Conservation (phyloP, 2,888 invertebrate genomes). For the Vanessa cardui region DNA sequence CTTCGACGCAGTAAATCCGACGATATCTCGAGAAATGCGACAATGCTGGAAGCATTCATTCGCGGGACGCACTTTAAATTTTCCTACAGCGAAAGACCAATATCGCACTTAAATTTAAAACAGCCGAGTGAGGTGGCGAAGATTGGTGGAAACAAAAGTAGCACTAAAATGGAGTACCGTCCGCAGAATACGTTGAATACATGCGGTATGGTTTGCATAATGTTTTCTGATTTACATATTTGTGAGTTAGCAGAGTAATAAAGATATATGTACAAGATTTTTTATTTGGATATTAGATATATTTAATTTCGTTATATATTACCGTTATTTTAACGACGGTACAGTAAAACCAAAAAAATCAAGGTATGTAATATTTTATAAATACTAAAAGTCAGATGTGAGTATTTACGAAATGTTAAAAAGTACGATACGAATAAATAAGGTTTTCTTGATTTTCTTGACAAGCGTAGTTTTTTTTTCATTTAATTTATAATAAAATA, state of each 20-base stretch:
- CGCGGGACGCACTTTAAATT: conserved; percentile 49
- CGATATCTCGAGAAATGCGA: conserved; percentile 76
- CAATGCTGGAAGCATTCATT: conserved; percentile 53
- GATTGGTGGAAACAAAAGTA: conserved; percentile 28
- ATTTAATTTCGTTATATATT: neutral
- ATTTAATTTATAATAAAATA: no score
- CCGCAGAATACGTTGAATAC: conserved; percentile 7
- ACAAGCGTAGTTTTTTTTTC: no score
- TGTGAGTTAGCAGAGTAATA: conserved; percentile 9
- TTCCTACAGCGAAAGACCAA: conserved; percentile 42
- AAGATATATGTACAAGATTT: neutral
- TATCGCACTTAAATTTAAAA: conserved; percentile 72
- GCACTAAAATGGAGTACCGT: conserved; percentile 23
- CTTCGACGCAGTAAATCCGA: conserved; percentile 75
- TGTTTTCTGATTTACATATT: conserved; percentile 35
- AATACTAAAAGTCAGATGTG: no score
- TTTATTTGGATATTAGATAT: neutral
- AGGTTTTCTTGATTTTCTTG: no score
- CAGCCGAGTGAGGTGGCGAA: conserved; percentile 41
- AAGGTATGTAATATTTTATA: no score
- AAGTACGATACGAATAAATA: no score
- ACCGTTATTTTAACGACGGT: no score
- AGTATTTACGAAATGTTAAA: no score
- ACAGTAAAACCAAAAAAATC: no score
- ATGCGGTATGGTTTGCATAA: conserved; percentile 60